These are phyloP conservation scores for Eira barbara DNA, from an alignment of 2,113 vertebrate genomes.

Conservation along the genomic window DNA sequence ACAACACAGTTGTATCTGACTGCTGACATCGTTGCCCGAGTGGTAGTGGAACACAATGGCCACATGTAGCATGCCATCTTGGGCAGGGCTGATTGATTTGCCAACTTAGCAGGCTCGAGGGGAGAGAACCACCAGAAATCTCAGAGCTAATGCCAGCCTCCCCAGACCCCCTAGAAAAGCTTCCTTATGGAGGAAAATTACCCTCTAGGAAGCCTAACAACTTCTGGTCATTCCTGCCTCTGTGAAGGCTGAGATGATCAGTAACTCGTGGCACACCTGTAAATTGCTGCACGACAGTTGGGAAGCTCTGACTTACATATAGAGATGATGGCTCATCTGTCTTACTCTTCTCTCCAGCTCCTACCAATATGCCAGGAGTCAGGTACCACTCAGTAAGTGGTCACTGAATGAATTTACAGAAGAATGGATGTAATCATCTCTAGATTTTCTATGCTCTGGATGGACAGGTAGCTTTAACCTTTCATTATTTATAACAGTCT, in stretches of 20 bases:
- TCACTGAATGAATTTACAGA: neutral
- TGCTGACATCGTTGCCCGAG: neutral
- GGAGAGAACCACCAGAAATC: neutral
- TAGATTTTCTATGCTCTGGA: neutral
- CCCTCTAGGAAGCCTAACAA: neutral
- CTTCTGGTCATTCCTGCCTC: neutral
- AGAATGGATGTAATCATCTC: neutral
- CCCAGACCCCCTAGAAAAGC: neutral
- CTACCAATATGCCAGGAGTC: too few species aligned
- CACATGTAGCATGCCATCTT: neutral
- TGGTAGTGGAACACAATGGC: neutral
- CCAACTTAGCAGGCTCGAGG: neutral
- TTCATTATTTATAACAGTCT: neutral
- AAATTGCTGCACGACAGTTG: neutral
- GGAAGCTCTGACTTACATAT: neutral
- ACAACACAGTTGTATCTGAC: neutral
- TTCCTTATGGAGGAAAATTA: neutral
- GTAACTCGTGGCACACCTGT: fast-evolving
- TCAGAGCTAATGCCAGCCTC: neutral
- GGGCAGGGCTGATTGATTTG: neutral
- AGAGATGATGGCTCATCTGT: neutral
- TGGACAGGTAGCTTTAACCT: neutral
- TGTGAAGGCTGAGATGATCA: neutral
- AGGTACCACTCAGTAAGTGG: neutral
- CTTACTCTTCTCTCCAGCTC: neutral